Base-by-base conservation (phyloP, 2,888 invertebrate species). In the Morpho achilles region DNA sequence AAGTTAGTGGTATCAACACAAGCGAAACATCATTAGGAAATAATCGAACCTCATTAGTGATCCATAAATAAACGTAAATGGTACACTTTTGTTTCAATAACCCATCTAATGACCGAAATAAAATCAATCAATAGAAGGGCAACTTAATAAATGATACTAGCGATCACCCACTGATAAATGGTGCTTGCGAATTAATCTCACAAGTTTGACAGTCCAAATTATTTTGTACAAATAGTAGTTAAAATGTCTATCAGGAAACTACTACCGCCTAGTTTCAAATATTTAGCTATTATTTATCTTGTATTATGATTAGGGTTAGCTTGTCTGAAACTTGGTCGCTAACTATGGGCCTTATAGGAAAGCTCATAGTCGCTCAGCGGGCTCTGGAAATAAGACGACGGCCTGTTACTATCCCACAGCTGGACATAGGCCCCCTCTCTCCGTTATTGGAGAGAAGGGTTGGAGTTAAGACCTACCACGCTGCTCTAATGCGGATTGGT, bases 181-280 rank as follows among this genome's bases (percentile, higher is more conserved):
- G 64, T 65, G 72, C 74, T 75, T 71, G 59, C 63, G 66, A 82
- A 82, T 77, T 79, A 79, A 79, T 78, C 74, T 74, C 59, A 70
- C 70, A 69, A 74, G 74, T 71, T 77, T 74, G 75, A 75, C 74
- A 73, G 72, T 59, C 54, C 60, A 67, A 71, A 77, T 78, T 74
- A 74, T 75, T 67, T 43, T 48, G 64, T 66, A 70, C 72, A 72
- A 71, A 73, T 70, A 69, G 73, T 69, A 71, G 73, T 72, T 73
- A 71, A 71, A 73, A n/a, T 73, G 70, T 68, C 67, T 66, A 73
- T 71, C 73, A 72, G 69, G 66, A 65, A 76, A 79, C 68, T 80
- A 75, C 58, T 53, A 54, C 45, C 45, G 32, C 3, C 32, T 2
- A 32, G 32, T 32, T 32, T 32, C 3, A 32, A 32, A 32, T 32